phyloP scores from a whole-genome alignment of 2,888 invertebrate genomes.

The Euzetes globulus region DNA sequence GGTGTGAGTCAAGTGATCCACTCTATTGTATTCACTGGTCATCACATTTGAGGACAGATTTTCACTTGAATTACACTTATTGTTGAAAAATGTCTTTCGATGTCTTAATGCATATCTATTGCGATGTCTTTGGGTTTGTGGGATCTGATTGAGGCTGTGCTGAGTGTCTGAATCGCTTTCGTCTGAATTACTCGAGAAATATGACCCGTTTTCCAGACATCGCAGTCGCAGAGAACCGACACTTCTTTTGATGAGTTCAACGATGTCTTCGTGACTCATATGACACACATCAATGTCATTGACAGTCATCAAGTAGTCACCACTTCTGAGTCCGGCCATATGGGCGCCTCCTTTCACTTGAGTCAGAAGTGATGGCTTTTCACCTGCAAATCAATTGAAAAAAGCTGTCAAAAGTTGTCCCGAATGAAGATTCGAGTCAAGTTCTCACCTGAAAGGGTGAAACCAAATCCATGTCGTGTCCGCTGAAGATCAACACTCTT shows the following conservation, averaged over 20 bases:
- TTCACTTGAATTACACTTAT: not conserved
- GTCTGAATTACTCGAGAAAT: constrained; percentile 55
- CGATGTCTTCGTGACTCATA: constrained; percentile 85
- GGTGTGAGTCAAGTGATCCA: not conserved
- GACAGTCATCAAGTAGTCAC: constrained; percentile 84
- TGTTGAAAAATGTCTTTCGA: not conserved
- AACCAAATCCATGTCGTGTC: not conserved
- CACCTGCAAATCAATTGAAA: not conserved
- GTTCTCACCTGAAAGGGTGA: not conserved
- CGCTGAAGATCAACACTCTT: not conserved
- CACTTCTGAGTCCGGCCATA: constrained; percentile 76
- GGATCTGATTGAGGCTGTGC: not conserved
- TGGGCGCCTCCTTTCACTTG: constrained; percentile 65
- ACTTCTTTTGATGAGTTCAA: constrained; percentile 77
- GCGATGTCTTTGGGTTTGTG: not conserved
- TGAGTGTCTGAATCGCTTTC: constrained; percentile 28
- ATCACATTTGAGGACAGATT: not conserved
- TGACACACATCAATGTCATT: constrained; percentile 86
- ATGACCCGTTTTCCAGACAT: constrained; percentile 71
- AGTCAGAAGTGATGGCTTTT: not conserved
- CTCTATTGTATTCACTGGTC: not conserved
- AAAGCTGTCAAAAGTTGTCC: not conserved
- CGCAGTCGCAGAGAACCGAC: constrained; percentile 72
- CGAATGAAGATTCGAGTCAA: not conserved
- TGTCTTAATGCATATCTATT: not conserved